Evolutionary conservation across 2,113 vertebrate genomes (phyloP), one percentile per base, ranked within the genome.

Genomic region (Gavialis gangeticus): DNA sequence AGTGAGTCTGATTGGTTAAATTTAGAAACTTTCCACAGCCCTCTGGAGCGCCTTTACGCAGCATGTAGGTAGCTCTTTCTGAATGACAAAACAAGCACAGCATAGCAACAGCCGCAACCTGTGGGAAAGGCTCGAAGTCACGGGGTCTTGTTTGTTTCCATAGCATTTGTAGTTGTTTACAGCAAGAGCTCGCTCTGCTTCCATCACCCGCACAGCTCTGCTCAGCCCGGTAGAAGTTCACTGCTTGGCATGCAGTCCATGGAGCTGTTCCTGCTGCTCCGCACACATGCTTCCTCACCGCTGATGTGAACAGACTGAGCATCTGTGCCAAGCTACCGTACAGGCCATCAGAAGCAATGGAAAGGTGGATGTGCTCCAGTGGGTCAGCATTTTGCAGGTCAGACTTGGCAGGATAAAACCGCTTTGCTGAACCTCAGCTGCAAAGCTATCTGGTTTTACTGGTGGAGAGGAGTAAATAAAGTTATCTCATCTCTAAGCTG

Each of bases 111-210:
- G 56, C 76, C 81, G 79, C 60, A 10, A 78, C 3, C 57, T 34
- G 83, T 82, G 90, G 88, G 82, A 85, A 91, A 82, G 82, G 94
- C 37, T 73, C 2, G 0, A 85, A 95, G 82, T 90, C 79, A 90
- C 12, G 25, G 75, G 86, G 64, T 84, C 86, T 75, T 90, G 93
- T 82, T 96, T 95, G 77, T 94, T 96, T 86, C 85, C 91, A 84
- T 28, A 86, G 96, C 85, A 67, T 59, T 82, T 46, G 64, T 30
- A 93, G 85, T 94, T 60, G 28, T 88, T 28, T 1, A 19, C 79
- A 79, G 75, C 56, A 87, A 69, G 16, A 21, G 64, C 87, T 58
- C 87, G 86, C 27, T 77, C 69, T 73, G 1, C 24, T 10, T 69
- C 81, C 90, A 79, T 82, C 82, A 46, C 14, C 1, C 16, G 86